A percentile compares a stretch with the other conserved stretches of the same genome.
These are phyloP conservation scores for Thalpophila matura DNA, from an alignment of 2,888 invertebrate species.

Conservation along the genomic window DNA sequence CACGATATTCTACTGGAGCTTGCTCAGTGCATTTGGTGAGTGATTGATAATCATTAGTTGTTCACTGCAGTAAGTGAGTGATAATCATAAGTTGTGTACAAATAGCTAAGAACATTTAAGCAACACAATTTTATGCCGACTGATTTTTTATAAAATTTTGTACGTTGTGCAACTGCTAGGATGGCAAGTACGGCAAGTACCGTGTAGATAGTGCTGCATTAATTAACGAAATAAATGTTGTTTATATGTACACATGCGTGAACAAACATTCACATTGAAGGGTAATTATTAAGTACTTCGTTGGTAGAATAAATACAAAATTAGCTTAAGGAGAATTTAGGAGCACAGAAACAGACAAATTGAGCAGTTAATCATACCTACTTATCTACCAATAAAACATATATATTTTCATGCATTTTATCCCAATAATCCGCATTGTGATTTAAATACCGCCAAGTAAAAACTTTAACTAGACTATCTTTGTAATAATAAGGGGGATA, in stretches of 20 bases:
- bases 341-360: neutral
- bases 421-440: too few relatives aligned
- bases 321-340: neutral
- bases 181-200: slow-evolving; percentile 8
- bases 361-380: too few relatives aligned
- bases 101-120: neutral
- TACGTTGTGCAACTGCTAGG: slow-evolving; percentile 22
- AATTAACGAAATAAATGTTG: slow-evolving; percentile 3
- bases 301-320: slow-evolving; percentile 7
- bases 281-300: neutral
- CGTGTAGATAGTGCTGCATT: neutral
- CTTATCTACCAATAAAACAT: too few relatives aligned
- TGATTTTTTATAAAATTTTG: slow-evolving; percentile 13
- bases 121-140: slow-evolving; percentile 5
- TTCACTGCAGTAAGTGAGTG: slow-evolving; percentile 73
- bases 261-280: neutral
- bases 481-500: too few relatives aligned
- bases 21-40: slow-evolving; percentile 71
- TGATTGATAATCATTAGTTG: slow-evolving; percentile 65
- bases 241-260: too few relatives aligned
- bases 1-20: slow-evolving; percentile 81
- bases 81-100: neutral
- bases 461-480: too few relatives aligned
- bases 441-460: too few relatives aligned
- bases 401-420: too few relatives aligned